phyloP scores from a whole-genome alignment of 1,140 invertebrate species.

The Parasteatoda tepidariorum region DNA sequence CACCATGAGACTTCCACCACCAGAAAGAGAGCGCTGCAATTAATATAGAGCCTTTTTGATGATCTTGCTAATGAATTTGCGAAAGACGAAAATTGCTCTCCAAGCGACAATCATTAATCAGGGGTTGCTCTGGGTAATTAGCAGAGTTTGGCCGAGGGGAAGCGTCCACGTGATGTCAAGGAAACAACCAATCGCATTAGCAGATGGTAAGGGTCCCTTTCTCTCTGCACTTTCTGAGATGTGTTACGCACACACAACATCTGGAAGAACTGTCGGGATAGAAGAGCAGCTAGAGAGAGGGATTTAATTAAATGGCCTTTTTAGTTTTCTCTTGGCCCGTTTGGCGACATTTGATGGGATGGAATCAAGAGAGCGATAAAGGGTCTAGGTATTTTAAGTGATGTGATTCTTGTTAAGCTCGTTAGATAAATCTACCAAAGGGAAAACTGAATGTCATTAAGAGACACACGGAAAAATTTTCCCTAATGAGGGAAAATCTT shows the following conservation, averaged over 20 bases:
- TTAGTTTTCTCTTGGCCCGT: constrained; percentile 23
- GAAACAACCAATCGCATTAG: constrained; percentile 59
- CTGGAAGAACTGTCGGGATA: constrained; percentile 3
- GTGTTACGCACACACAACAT: neutral
- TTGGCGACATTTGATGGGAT: neutral
- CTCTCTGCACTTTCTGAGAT: neutral
- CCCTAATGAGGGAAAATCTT: neutral
- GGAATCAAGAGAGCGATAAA: no score
- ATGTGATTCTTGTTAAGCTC: neutral
- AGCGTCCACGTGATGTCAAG: constrained; percentile 53
- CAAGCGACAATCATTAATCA: constrained; percentile 59
- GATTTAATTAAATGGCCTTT: constrained; percentile 37
- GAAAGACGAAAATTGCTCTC: constrained; percentile 59
- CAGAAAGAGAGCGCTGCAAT: constrained; percentile 28
- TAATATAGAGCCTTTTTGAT: constrained; percentile 58
- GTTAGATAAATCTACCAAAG: no score
- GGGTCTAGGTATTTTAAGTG: neutral
- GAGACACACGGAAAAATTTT: neutral
- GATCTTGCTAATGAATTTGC: constrained; percentile 58
- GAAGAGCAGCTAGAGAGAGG: neutral
- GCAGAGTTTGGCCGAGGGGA: constrained; percentile 24
- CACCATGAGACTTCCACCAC: no score
- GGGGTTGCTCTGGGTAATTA: constrained; percentile 41
- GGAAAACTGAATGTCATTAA: neutral
- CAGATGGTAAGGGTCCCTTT: constrained; percentile 13